These are phyloP conservation scores for Clarias batrachus DNA, from an alignment of 2,113 vertebrate genomes.

Conservation along the genomic window DNA sequence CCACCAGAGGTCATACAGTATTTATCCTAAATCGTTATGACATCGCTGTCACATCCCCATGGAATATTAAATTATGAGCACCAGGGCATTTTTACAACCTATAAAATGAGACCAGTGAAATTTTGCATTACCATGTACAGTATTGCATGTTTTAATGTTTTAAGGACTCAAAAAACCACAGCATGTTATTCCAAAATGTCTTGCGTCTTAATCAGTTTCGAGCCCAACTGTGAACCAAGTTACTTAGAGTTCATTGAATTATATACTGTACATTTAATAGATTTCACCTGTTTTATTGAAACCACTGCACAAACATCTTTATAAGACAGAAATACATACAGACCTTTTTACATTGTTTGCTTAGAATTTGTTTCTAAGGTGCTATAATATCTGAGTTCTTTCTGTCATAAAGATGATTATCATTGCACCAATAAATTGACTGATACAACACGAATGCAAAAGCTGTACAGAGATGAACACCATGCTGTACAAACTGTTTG, in stretches of 20 bases:
- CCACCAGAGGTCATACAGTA: conserved; percentile 22
- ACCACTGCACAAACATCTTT: background rate
- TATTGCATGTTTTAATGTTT: background rate
- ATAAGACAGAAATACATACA: background rate
- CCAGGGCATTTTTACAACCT: background rate
- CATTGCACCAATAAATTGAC: conserved; percentile 30
- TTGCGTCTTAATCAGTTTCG: background rate
- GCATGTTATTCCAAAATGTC: background rate
- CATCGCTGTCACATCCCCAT: background rate
- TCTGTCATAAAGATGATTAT: conserved; percentile 40
- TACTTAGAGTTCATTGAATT: background rate
- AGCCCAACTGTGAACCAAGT: background rate
- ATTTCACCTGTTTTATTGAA: background rate
- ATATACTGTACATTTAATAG: background rate
- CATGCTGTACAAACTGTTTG: conserved; percentile 32
- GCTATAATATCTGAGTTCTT: background rate
- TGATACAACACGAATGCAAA: conserved; percentile 32
- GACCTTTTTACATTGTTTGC: background rate
- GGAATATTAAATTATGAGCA: background rate
- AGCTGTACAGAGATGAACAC: background rate
- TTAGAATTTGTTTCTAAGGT: background rate
- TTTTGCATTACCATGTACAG: background rate
- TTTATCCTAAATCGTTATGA: background rate
- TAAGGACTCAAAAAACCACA: background rate
- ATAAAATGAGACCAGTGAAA: background rate